Conservation (phyloP, 2,797 vertebrate species). For the Taenioides sp. region DNA sequence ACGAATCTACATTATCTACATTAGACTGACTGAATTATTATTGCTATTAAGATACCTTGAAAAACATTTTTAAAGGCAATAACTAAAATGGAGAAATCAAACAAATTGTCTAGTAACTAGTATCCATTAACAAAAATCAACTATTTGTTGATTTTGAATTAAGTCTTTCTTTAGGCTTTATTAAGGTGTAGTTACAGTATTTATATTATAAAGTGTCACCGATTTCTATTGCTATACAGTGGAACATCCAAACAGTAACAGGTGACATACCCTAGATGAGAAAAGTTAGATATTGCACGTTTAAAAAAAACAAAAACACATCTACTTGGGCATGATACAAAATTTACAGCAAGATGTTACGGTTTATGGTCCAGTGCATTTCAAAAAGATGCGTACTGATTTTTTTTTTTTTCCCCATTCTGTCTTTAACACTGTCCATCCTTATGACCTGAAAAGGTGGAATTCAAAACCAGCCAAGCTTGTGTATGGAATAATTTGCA, state of each 20-base stretch:
- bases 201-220: no score
- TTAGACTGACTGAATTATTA: no score
- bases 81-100: no score
- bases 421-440: conserved; percentile 25
- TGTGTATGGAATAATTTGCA: conserved; percentile 34
- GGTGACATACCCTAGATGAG: not conserved
- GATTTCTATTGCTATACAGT: not conserved
- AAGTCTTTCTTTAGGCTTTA: no score
- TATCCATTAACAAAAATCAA: no score
- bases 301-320: not conserved
- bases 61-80: no score
- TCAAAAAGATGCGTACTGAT: conserved; percentile 33
- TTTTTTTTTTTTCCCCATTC: conserved; percentile 8
- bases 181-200: no score
- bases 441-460: conserved; percentile 25
- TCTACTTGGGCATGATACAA: conserved; percentile 14
- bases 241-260: not conserved
- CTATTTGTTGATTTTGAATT: no score
- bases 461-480: conserved; percentile 27
- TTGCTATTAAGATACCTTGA: no score
- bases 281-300: not conserved
- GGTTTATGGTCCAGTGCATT: conserved; percentile 54
- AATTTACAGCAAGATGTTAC: conserved; percentile 28
- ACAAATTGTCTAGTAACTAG: no score
- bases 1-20: no score